These are phyloP conservation scores for Rafetus swinhoei DNA, from an alignment of 2,113 vertebrate genomes.

Conservation along the genomic window DNA sequence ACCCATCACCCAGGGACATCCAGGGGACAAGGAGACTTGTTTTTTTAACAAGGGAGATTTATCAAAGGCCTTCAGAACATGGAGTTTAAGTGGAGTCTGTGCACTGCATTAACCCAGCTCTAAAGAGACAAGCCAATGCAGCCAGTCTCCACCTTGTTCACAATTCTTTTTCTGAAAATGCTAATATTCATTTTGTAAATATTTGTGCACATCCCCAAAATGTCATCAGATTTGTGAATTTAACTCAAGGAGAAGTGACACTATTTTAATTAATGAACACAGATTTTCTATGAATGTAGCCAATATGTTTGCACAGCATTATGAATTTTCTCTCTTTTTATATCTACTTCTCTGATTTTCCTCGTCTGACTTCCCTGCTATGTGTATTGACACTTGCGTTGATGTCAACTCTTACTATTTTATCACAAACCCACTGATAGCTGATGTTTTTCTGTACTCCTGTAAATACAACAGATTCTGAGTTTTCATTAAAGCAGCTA, in stretches of 20 bases:
- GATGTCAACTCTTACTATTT: not conserved
- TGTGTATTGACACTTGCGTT: not conserved
- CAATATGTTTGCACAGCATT: not conserved
- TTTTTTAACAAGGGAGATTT: not conserved
- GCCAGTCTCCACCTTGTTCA: not conserved
- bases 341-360: not conserved
- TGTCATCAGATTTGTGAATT: not conserved
- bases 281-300: not conserved
- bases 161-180: not conserved
- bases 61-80: not conserved
- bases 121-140: fast-evolving
- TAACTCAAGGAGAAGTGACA: not conserved
- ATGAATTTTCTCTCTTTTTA: not conserved
- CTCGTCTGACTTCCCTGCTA: not conserved
- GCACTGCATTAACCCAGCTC: not conserved
- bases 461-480: not conserved
- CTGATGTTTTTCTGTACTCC: not conserved
- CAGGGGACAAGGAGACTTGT: not conserved
- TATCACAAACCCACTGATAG: not conserved
- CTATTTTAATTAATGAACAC: not conserved
- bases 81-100: not conserved
- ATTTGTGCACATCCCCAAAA: not conserved
- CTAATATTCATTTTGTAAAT: not conserved
- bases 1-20: not conserved
- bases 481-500: not conserved